Conservation (phyloP, 2,888 invertebrate species). For the Smittia sp. region DNA sequence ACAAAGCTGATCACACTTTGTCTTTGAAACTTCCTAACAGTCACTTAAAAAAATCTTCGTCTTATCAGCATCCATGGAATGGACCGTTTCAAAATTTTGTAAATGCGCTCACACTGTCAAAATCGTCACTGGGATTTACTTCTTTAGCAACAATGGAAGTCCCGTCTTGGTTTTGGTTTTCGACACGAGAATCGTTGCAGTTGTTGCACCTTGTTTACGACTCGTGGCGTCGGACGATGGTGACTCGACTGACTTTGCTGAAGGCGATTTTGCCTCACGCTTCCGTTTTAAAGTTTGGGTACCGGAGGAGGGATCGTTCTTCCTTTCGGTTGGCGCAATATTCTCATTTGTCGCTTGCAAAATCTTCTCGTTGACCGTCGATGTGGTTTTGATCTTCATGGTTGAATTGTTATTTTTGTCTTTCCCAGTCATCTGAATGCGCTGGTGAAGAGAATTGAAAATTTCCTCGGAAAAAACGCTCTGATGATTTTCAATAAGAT, state of each 20-base stretch:
- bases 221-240: constrained; percentile 14
- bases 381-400: not conserved
- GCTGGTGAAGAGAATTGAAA: constrained; percentile 24
- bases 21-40: too few species aligned
- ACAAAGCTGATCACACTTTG: too few species aligned
- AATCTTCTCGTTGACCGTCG: not conserved
- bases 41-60: not conserved
- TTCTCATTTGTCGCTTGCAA: not conserved
- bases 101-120: not conserved
- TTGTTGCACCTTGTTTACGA: constrained; percentile 44
- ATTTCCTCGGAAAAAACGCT: constrained; percentile 33
- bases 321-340: not conserved
- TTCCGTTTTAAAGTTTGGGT: constrained; percentile 31
- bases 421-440: not conserved
- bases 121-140: constrained; percentile 44
- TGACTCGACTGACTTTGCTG: not conserved
- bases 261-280: constrained; percentile 33
- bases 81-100: not conserved
- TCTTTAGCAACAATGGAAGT: constrained; percentile 53
- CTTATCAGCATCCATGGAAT: not conserved
- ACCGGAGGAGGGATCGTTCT: not conserved
- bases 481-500: constrained; percentile 38
- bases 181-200: constrained; percentile 54
- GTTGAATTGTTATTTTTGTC: constrained; percentile 34
- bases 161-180: constrained; percentile 55